These are phyloP conservation scores for Acipenser ruthenus DNA, from an alignment of 2,797 vertebrate genomes.

Conservation along the genomic window DNA sequence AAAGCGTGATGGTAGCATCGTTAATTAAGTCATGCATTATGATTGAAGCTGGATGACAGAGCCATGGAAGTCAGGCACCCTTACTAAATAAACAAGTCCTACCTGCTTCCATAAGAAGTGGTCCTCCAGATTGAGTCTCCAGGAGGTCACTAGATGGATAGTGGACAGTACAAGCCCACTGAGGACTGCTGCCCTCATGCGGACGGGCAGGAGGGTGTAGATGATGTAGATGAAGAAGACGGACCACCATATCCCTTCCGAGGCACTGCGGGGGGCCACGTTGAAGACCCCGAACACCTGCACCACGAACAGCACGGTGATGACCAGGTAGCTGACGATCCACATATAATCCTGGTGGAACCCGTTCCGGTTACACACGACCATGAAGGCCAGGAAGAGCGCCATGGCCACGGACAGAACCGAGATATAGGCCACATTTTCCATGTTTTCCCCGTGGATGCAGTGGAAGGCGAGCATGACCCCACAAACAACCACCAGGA, in stretches of 20 bases:
- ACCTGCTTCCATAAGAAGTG: slow-evolving; percentile 90
- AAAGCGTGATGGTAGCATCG: too few species aligned
- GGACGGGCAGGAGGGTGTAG: slow-evolving; percentile 89
- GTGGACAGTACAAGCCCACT: slow-evolving; percentile 73
- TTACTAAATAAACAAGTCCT: slow-evolving; percentile 20
- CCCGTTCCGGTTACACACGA: slow-evolving; percentile 86
- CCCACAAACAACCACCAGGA: slow-evolving; percentile 79
- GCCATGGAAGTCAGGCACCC: too few species aligned
- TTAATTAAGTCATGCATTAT: too few species aligned
- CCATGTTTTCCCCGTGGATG: slow-evolving; percentile 46
- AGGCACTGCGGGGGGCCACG: slow-evolving; percentile 73
- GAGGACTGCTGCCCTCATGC: slow-evolving; percentile 86
- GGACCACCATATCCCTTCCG: slow-evolving; percentile 87
- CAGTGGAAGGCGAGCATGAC: slow-evolving; percentile 90
- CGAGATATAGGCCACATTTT: slow-evolving; percentile 59
- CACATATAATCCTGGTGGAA: slow-evolving; percentile 98
- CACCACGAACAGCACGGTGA: slow-evolving; percentile 72
- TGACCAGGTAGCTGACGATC: slow-evolving; percentile 90
- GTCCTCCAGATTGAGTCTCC: slow-evolving; percentile 77
- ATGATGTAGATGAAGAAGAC: slow-evolving; percentile 96
- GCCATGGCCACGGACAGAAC: slow-evolving; percentile 72
- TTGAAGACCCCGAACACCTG: slow-evolving; percentile 78
- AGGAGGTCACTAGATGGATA: slow-evolving; percentile 78
- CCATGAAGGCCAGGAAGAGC: slow-evolving; percentile 84
- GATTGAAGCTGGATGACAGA: too few species aligned